phyloP scores from a whole-genome alignment of 2,888 invertebrate species.

The Ischnus inquisitorius region DNA sequence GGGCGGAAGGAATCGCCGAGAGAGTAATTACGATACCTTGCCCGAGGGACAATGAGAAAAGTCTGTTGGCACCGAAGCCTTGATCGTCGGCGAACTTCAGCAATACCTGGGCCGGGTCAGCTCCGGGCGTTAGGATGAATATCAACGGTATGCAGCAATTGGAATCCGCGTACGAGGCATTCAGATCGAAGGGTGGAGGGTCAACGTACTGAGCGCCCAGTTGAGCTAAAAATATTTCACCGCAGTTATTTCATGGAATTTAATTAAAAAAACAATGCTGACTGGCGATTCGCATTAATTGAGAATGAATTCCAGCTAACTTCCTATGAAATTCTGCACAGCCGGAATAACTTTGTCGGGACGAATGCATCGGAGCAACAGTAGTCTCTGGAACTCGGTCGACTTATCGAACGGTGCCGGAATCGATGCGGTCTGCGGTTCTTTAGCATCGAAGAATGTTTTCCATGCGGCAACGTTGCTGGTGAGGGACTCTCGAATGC shows the following conservation, averaged over 20 bases:
- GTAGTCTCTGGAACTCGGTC: constrained; percentile 90
- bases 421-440: constrained; percentile 90
- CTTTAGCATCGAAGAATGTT: constrained; percentile 90
- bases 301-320: constrained; percentile 80
- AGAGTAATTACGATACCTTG: constrained; percentile 87
- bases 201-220: constrained; percentile 94
- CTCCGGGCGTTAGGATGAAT: constrained; percentile 96
- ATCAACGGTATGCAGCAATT: constrained; percentile 95
- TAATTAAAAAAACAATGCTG: not conserved
- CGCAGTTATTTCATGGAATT: not conserved
- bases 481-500: constrained; percentile 89
- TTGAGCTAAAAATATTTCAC: constrained; percentile 85
- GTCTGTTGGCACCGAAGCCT: constrained; percentile 91
- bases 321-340: constrained; percentile 90
- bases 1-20: not conserved
- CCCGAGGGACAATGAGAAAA: constrained; percentile 94
- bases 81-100: constrained; percentile 97
- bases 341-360: constrained; percentile 95
- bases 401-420: constrained; percentile 91
- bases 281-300: not conserved
- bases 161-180: constrained; percentile 94
- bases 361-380: constrained; percentile 93
- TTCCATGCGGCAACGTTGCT: constrained; percentile 89
- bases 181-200: constrained; percentile 95
- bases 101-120: constrained; percentile 96